Conservation (phyloP, 2,888 invertebrate genomes). For the Heliconius ismenius region DNA sequence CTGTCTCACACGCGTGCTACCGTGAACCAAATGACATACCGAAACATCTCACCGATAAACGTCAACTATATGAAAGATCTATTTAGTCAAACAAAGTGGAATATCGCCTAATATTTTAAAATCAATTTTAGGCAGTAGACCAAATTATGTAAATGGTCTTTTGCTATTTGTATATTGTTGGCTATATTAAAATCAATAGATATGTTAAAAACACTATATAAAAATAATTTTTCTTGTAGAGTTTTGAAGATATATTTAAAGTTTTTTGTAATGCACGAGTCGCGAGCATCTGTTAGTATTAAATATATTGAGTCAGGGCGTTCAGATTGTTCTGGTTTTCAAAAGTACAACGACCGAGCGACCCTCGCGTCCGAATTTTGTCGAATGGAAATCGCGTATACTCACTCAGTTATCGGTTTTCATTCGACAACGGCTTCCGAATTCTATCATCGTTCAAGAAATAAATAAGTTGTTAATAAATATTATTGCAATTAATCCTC, state of each 20-base stretch:
- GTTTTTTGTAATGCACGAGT: slow-evolving; percentile 7
- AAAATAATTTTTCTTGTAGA: background rate
- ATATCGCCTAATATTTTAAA: background rate
- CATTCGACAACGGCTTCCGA: slow-evolving; percentile 38
- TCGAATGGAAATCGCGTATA: slow-evolving; percentile 44
- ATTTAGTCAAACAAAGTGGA: slow-evolving; percentile 21
- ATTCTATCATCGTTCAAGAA: slow-evolving; percentile 24
- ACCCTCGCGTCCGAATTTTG: slow-evolving; percentile 47
- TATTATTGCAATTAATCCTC: background rate
- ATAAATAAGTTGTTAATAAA: slow-evolving; percentile 12
- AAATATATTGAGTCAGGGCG: slow-evolving; percentile 32
- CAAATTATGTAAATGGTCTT: background rate
- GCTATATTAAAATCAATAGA: background rate
- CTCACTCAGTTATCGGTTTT: slow-evolving; percentile 40
- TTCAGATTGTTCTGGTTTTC: slow-evolving; percentile 44
- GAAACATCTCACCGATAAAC: slow-evolving; percentile 32
- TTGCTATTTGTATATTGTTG: background rate
- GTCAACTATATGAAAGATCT: slow-evolving; percentile 26
- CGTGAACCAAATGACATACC: slow-evolving; percentile 55
- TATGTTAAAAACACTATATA: no score
- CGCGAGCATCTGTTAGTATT: slow-evolving; percentile 29
- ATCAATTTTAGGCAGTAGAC: background rate
- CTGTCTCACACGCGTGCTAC: slow-evolving; percentile 67
- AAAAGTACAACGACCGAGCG: slow-evolving; percentile 46
- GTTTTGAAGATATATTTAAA: background rate